These are phyloP conservation scores for Leptopterna dolabrata DNA, from an alignment of 2,888 invertebrate species.

Conservation along the genomic window DNA sequence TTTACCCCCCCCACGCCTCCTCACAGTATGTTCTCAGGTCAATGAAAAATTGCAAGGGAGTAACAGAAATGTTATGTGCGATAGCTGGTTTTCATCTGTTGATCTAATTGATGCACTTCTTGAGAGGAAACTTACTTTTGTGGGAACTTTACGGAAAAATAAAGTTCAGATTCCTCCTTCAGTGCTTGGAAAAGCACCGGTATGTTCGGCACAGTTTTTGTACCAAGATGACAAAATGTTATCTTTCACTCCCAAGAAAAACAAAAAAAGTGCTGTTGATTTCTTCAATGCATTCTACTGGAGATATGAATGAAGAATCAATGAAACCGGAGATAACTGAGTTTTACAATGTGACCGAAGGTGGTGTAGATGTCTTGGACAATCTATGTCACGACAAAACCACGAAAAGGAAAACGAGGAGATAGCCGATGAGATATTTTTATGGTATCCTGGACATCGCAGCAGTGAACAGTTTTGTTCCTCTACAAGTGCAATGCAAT, in stretches of 20 bases:
- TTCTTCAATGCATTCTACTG: slow-evolving; percentile 63
- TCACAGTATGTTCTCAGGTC: too few species aligned
- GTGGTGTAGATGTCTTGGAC: slow-evolving; percentile 63
- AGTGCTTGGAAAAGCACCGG: neutral
- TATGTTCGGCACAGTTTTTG: neutral
- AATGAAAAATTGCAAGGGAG: too few species aligned
- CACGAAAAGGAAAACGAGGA: slow-evolving; percentile 60
- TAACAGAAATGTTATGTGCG: too few species aligned
- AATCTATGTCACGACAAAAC: slow-evolving; percentile 62
- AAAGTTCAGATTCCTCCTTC: slow-evolving; percentile 35
- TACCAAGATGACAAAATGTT: slow-evolving; percentile 62
- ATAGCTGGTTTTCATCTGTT: too few species aligned
- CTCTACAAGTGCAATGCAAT: slow-evolving; percentile 28
- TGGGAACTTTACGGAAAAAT: slow-evolving; percentile 28
- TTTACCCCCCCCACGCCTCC: too few species aligned
- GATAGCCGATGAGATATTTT: slow-evolving; percentile 63
- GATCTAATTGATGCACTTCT: too few species aligned
- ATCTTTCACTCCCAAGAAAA: slow-evolving; percentile 62
- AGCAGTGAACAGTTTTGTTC: slow-evolving; percentile 62
- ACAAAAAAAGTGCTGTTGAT: slow-evolving; percentile 63
- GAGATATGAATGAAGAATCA: slow-evolving; percentile 60
- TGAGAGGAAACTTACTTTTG: slow-evolving; percentile 22
- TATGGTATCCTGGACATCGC: slow-evolving; percentile 62
- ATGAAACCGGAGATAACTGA: slow-evolving; percentile 63
- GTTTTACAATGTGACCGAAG: slow-evolving; percentile 63